These are phyloP conservation scores for Xiphorhynchus erythropygius DNA, from an alignment of 2,797 vertebrate species.

Conservation along the genomic window DNA sequence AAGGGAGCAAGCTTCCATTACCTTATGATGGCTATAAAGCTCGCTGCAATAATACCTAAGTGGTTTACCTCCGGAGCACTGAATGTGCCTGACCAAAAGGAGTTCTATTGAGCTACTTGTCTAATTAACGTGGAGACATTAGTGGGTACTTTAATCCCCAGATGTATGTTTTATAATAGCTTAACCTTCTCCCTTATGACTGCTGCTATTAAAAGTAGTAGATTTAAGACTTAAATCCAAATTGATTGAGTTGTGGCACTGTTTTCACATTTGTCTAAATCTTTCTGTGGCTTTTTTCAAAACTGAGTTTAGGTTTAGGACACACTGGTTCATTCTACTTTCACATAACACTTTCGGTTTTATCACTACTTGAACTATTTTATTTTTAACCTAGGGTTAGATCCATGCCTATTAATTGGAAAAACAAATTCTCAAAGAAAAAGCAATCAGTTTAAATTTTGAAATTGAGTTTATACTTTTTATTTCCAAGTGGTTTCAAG, in stretches of 20 bases:
- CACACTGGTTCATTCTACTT: not conserved
- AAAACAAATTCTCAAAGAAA: not conserved
- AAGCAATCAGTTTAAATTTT: not conserved
- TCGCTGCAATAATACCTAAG: conserved; percentile 1
- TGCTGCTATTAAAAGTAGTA: not conserved
- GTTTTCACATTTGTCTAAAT: not conserved
- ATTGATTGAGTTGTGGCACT: not conserved
- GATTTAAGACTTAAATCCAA: conserved; percentile 16
- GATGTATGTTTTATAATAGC: conserved; percentile 3
- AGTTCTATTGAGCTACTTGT: not conserved
- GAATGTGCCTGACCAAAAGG: not conserved
- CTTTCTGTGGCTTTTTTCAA: not conserved
- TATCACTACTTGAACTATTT: not conserved
- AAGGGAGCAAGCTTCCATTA: not conserved
- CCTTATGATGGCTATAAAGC: not conserved
- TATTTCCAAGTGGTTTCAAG: not conserved
- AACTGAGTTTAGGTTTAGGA: not conserved
- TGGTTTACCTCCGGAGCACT: not conserved
- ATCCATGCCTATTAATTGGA: not conserved
- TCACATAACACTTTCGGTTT: not conserved
- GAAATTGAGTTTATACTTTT: not conserved
- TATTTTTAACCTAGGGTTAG: not conserved
- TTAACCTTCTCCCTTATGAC: not conserved
- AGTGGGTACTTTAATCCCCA: conserved; percentile 3
- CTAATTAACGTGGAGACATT: not conserved